A percentile compares a stretch with the other conserved stretches of the same genome.
Conservation (phyloP, 2,888 invertebrate genomes). For the Eupeodes luniger region DNA sequence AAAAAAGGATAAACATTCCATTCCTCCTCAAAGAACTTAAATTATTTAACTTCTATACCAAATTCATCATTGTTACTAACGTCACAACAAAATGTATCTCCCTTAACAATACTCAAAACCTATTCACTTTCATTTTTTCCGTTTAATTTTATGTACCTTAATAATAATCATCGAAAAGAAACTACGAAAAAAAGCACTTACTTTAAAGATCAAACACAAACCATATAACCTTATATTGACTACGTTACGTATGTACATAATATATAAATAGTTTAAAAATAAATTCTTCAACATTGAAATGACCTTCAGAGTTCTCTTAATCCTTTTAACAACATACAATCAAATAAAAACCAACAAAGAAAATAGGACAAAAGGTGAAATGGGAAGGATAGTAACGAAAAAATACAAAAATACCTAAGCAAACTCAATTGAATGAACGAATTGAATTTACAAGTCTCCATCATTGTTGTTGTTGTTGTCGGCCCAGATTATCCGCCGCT, state of each 20-base stretch:
- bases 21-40: no score
- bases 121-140: not conserved
- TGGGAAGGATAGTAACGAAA: slow-evolving; percentile 10
- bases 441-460: slow-evolving; percentile 68
- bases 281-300: slow-evolving; percentile 57
- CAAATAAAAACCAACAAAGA: slow-evolving; percentile 20
- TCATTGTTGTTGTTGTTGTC: slow-evolving; percentile 3
- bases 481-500: slow-evolving; percentile 51
- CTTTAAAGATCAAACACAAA: slow-evolving; percentile 26
- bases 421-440: slow-evolving; percentile 67
- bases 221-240: slow-evolving; percentile 47
- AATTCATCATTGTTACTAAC: not conserved
- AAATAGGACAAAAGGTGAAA: slow-evolving; percentile 37
- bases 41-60: no score
- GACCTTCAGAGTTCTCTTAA: slow-evolving; percentile 54
- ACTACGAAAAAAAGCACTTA: slow-evolving; percentile 19
- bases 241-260: not conserved
- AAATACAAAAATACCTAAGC: slow-evolving; percentile 34
- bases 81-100: not conserved
- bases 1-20: no score
- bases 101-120: not conserved
- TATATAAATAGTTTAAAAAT: slow-evolving; percentile 47
- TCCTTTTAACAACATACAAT: not conserved
- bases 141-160: not conserved
- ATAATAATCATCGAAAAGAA: not conserved